Base-by-base conservation (phyloP, 2,888 invertebrate genomes). In the Craniophora ligustri region DNA sequence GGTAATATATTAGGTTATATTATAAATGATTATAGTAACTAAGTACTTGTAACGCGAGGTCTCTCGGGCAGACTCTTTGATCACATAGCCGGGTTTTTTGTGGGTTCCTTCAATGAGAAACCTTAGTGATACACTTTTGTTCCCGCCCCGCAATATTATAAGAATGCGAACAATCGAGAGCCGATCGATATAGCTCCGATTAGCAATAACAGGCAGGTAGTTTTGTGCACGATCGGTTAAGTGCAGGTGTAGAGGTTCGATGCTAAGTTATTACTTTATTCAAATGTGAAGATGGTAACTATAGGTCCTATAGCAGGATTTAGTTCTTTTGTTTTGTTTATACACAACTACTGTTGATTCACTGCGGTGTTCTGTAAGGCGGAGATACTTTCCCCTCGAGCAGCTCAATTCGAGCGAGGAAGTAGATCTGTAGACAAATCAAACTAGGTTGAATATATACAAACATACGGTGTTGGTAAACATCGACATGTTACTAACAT, bases 41-140 rank as follows among this genome's bases (percentile, higher is more conserved):
- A 23, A 2, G n/a, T n/a, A n/a, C n/a, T n/a, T n/a, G n/a, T n/a
- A n/a, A 5, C 5, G 10, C 10, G 10, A 0, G 2, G 8, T 10
- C 3, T 23, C 10, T 2, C 23, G 8, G 10, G 10, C 23, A 35
- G 0, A 10, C 18, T 21, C 6, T 32, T 18, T 11, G n/a, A 28
- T 28, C 14, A 32, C 10, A n/a, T 18, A 5, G 6, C 1, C 0
- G 28, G 2, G 0, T 18, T 15, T 7, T n/a, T 15, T 8, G 13
- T 28, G 32, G 31, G 14, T 35, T 35, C 18, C 3, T 5, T 28
- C 32, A 31, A 54, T 30, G 40, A n/a, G 40, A 38, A 38, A 18
- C 15, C 18, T n/a, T 13, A 31, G 18, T 28, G 21, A 5, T 16
- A 15, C 28, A 8, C 3, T 41, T 39, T 42, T 45, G 28, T 45